Evolutionary conservation across 2,888 invertebrate species (phyloP), one percentile per base, ranked within the genome.

Genomic region (Tryphoninae sp.): DNA sequence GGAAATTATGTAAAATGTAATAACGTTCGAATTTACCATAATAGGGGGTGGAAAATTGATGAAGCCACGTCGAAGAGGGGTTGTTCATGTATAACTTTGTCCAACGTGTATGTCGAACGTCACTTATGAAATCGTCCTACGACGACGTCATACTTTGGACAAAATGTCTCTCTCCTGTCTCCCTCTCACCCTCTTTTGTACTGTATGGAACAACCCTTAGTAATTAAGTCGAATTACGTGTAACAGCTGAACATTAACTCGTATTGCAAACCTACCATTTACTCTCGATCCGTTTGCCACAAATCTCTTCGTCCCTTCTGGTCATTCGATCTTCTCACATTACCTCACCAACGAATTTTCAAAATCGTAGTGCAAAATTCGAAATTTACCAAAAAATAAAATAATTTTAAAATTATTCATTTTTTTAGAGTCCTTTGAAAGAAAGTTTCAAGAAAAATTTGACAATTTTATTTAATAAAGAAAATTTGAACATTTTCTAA

Each of bases 161-260:
- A 42, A 86, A 88, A 83, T 86, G 86, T 86, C 86, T 87, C 86
- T 78, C 86, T 85, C 86, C 86, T 78, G 86, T 85, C 86, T 85
- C 62, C 88, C 88, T 87, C 84, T 80, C 76, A 81, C 86, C 85
- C 86, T 86, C 55, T 71, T 33, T n/a, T 55, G 55, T 86, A 33
- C 33, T 33, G 79, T 71, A 82, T 86, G 86, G 86, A 83, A 84
- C 19, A 86, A 72, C 83, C 71, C 78, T 51, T 33, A 86, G 90
- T 89, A 90, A 91, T 91, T 90, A 91, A 89, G 83, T 86, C 87
- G 90, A 91, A 91, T 91, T 89, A 87, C 91, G 89, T 89, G 90
- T 91, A 91, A 91, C 91, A 91, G 91, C 90, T 90, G 91, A 90
- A 87, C 91, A 89, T 91, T 91, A 90, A 90, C 90, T 90, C 88